phyloP scores from a whole-genome alignment of 2,888 invertebrate species.

The Pyrrhia umbra region DNA sequence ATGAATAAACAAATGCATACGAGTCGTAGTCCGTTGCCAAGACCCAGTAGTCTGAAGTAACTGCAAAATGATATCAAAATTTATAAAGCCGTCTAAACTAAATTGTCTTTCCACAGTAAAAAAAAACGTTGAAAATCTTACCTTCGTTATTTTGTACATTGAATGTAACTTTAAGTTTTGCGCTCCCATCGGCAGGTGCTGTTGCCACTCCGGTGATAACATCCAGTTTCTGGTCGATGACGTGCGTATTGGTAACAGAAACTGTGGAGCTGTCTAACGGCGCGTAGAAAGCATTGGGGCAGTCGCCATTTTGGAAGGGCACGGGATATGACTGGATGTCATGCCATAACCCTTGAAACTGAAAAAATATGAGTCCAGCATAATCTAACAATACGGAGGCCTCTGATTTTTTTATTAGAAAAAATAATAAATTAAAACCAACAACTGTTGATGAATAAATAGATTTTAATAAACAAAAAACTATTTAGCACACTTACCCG shows the following conservation, averaged over 20 bases:
- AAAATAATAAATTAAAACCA: not conserved
- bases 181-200: conserved; percentile 87
- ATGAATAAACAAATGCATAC: conserved; percentile 91
- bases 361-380: conserved; percentile 20
- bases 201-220: conserved; percentile 67
- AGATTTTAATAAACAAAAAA: not conserved
- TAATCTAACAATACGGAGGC: not conserved
- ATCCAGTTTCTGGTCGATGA: conserved; percentile 64
- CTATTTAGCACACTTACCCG: conserved; percentile 43
- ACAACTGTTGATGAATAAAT: not conserved
- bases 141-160: conserved; percentile 77
- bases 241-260: conserved; percentile 66
- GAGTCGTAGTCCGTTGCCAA: conserved; percentile 89
- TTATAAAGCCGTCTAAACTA: not conserved
- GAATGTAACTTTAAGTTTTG: conserved; percentile 91
- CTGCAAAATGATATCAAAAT: conserved; percentile 43
- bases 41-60: conserved; percentile 69
- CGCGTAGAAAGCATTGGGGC: conserved; percentile 70
- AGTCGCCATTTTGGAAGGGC: conserved; percentile 71
- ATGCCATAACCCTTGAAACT: conserved; percentile 74
- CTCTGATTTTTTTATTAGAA: not conserved
- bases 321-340: conserved; percentile 73
- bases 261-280: conserved; percentile 45
- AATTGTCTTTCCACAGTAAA: too few relatives aligned
- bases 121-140: too few relatives aligned